Evolutionary conservation across 1,140 invertebrate species (phyloP).

Genomic region (Neoseiulus cucumeris): DNA sequence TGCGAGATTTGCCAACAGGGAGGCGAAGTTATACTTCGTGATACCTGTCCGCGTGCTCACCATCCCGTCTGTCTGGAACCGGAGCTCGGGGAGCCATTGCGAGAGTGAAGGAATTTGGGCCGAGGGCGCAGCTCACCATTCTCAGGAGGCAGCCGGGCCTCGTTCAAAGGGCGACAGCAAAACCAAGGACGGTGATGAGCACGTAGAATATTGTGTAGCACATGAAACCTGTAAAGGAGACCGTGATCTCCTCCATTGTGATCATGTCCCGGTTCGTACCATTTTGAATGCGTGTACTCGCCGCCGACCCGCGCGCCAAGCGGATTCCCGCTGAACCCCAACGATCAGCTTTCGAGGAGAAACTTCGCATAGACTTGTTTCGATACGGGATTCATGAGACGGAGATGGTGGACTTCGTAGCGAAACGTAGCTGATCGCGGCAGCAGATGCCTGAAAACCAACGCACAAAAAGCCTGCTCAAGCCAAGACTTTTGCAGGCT

Average conservation of each 20-base stretch:
- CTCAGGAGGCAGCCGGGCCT: neutral
- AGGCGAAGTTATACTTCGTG: conserved; percentile 97
- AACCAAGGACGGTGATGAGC: conserved; percentile 50
- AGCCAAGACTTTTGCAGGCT: too few species aligned
- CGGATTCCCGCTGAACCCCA: too few species aligned
- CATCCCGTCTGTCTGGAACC: conserved; percentile 96
- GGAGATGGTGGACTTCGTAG: too few species aligned
- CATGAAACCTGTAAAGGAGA: conserved; percentile 89
- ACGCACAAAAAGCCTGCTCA: too few species aligned
- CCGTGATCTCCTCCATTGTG: conserved; percentile 89
- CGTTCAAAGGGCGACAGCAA: conserved; percentile 34
- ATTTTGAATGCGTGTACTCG: conserved; percentile 90
- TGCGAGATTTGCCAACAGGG: conserved; percentile 99
- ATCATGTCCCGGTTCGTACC: conserved; percentile 91
- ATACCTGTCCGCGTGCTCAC: conserved; percentile 94
- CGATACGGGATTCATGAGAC: too few species aligned
- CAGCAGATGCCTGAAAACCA: too few species aligned
- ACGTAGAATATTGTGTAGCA: conserved; percentile 99
- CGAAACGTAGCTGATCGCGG: too few species aligned
- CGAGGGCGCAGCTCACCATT: neutral
- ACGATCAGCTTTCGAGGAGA: too few species aligned
- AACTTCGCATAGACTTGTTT: too few species aligned
- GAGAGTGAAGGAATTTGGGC: conserved; percentile 28
- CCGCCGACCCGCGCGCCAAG: conserved; percentile 79
- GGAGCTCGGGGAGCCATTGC: conserved; percentile 93